These are phyloP conservation scores for Campopleginae sp. DNA, from an alignment of 2,888 invertebrate species.

Conservation along the genomic window DNA sequence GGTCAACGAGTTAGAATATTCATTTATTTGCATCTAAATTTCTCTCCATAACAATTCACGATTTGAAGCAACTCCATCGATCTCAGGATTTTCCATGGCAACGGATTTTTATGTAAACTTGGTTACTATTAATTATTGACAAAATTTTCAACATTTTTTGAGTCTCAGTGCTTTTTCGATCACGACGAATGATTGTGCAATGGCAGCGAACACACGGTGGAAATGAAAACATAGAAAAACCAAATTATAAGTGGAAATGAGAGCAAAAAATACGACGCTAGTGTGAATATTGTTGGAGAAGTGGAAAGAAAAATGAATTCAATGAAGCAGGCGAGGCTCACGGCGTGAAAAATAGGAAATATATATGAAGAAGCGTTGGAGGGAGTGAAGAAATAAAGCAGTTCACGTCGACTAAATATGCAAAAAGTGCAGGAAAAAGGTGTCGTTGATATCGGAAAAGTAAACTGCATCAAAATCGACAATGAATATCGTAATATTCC, in stretches of 20 bases:
- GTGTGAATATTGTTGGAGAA: neutral
- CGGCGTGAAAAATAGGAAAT: neutral
- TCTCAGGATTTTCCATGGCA: no score
- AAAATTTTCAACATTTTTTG: neutral
- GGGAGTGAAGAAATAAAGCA: neutral
- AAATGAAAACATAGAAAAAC: neutral
- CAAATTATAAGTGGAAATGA: neutral
- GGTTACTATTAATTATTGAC: neutral
- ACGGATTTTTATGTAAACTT: neutral
- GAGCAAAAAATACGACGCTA: neutral
- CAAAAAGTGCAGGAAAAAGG: constrained; percentile 9
- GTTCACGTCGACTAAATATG: neutral
- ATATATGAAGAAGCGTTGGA: constrained; percentile 1
- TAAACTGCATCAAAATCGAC: neutral
- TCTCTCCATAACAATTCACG: no score
- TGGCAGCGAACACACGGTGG: constrained; percentile 10
- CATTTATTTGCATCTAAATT: neutral
- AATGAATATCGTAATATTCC: neutral
- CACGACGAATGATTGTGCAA: neutral
- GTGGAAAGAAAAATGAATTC: neutral
- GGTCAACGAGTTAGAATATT: neutral
- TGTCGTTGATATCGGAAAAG: neutral
- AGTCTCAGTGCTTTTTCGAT: neutral
- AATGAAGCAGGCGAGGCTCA: neutral
- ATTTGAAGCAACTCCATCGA: no score